These are phyloP conservation scores for Acipenser transmontanus DNA, from an alignment of 2,797 vertebrate genomes.

Conservation along the genomic window DNA sequence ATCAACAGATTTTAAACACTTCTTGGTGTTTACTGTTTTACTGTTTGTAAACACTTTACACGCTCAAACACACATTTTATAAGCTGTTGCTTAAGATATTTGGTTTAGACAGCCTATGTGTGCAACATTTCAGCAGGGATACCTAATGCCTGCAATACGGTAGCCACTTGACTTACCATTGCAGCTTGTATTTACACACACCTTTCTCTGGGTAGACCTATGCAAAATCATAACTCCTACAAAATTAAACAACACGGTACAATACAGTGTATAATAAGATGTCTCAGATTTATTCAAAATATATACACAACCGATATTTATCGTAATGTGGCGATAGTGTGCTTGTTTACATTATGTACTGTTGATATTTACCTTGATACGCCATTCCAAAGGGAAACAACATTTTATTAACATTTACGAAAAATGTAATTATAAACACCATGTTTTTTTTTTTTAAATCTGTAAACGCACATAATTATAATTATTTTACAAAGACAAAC, in stretches of 20 bases:
- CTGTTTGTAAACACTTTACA: too few relatives aligned
- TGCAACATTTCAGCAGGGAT: too few relatives aligned
- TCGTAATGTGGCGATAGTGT: slow-evolving; percentile 21
- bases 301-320: slow-evolving; percentile 52
- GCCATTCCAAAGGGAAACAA: slow-evolving; percentile 5
- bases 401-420: slow-evolving; percentile 1
- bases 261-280: slow-evolving; percentile 63
- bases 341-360: slow-evolving; percentile 22
- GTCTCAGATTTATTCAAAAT: slow-evolving; percentile 50
- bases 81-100: too few relatives aligned
- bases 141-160: too few relatives aligned
- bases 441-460: background rate
- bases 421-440: slow-evolving; percentile 14
- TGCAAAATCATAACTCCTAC: too few relatives aligned
- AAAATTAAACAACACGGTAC: slow-evolving; percentile 78
- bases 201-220: too few relatives aligned
- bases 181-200: too few relatives aligned
- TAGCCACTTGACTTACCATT: too few relatives aligned
- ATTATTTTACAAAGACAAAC: slow-evolving; percentile 11
- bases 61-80: too few relatives aligned
- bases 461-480: background rate
- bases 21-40: too few relatives aligned
- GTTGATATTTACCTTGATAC: slow-evolving; percentile 14
- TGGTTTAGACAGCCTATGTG: too few relatives aligned
- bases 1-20: too few relatives aligned